Evolutionary conservation across 92 coral and sea anemone genomes (phyloP), one percentile per base, ranked within the genome.

Genomic region (Actinostola sp.): DNA sequence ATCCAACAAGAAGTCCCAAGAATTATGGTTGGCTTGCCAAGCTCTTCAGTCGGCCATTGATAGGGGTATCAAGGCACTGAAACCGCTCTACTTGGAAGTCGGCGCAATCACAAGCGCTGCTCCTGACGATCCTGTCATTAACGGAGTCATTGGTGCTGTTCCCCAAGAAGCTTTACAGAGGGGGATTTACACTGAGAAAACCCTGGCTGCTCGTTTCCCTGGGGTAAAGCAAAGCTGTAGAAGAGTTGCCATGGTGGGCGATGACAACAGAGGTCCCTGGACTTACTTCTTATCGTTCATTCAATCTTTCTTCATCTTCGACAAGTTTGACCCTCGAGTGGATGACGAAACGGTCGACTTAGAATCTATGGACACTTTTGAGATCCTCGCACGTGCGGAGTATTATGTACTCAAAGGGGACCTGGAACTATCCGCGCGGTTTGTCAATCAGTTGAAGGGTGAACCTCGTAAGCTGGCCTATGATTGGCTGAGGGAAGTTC

Each of bases 201-300:
- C 79, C 42, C 92, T 94, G 16, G 81, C 80, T 35, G 84, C 89
- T 39, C 89, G 97, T 61, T 94, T 94, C 73, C 58, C 87, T 76
- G 79, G 83, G 49, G 89, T 94, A 10, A 82, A 86, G 52, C 78
- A 86, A 64, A 86, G 83, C 60, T 94, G 98, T 52, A 82, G 89
- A 28, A 88, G 93, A 21, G 94, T 94, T 11, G 98, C 97, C 48
- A 87, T 94, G 98, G 74, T 94, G 28, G 95, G 89, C n/a, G 98
- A 88, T n/a, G 82, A 73, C 33, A 86, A 82, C 26, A 86, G 76
- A 13, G 96, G 97, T 23, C 86, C 89, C 33, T 94, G 98, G 98
- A 91, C 92, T 31, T 84, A 91, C 41, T 54, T 94, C 21, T 77
- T 94, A 13, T 94, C 98, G 13, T 88, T 85, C 59, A 45, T 91